Conservation (phyloP, 1,140 invertebrate genomes). For the Acromyrmex echinatior region DNA sequence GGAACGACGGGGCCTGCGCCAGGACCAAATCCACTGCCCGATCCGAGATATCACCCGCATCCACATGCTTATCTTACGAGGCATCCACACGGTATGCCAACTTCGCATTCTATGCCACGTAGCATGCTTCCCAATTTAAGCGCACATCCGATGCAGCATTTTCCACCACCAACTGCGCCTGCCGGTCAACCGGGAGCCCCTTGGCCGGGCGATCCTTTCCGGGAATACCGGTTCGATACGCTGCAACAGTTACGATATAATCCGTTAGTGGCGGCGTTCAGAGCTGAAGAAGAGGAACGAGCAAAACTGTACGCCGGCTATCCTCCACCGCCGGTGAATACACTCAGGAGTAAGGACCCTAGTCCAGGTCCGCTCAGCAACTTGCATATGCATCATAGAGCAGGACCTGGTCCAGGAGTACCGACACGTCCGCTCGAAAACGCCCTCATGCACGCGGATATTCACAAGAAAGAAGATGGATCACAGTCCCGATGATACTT, state of each 20-base stretch:
- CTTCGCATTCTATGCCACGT: slow-evolving; percentile 85
- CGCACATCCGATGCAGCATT: slow-evolving; percentile 88
- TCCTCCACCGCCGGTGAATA: slow-evolving; percentile 87
- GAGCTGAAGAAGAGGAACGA: slow-evolving; percentile 91
- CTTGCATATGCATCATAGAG: slow-evolving; percentile 86
- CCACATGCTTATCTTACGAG: slow-evolving; percentile 82
- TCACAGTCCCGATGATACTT: slow-evolving; percentile 87
- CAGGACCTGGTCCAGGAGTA: slow-evolving; percentile 83
- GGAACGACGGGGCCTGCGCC: slow-evolving; percentile 71
- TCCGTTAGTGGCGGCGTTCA: slow-evolving; percentile 90
- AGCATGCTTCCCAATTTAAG: slow-evolving; percentile 86
- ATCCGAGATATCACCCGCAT: slow-evolving; percentile 82
- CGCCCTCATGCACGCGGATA: slow-evolving; percentile 83
- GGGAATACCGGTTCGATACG: slow-evolving; percentile 90
- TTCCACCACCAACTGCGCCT: slow-evolving; percentile 83
- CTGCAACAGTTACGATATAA: slow-evolving; percentile 90
- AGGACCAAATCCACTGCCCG: slow-evolving; percentile 82
- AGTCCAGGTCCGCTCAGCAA: slow-evolving; percentile 88
- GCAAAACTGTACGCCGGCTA: slow-evolving; percentile 91
- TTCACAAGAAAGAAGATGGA: slow-evolving; percentile 87
- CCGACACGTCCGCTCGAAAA: slow-evolving; percentile 77
- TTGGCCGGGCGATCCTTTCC: slow-evolving; percentile 88
- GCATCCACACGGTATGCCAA: slow-evolving; percentile 84
- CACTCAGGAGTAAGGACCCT: slow-evolving; percentile 88
- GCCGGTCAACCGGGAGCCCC: slow-evolving; percentile 87